phyloP scores from a whole-genome alignment of 1,140 invertebrate species.

The Steinernema feltiae region DNA sequence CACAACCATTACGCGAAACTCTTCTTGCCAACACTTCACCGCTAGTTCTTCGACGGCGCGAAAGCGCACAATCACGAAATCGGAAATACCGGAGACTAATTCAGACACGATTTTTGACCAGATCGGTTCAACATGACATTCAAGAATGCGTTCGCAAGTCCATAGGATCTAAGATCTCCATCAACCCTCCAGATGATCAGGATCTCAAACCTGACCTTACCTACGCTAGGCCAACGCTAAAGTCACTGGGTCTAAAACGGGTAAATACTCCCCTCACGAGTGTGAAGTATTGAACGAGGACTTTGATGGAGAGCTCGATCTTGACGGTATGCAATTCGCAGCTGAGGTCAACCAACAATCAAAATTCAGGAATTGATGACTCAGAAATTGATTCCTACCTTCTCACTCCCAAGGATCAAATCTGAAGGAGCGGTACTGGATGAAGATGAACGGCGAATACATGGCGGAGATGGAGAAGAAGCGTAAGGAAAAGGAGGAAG shows the following conservation, averaged over 20 bases:
- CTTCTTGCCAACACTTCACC: no score
- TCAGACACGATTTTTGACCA: not conserved
- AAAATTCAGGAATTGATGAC: conserved; percentile 48
- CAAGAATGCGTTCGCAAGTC: not conserved
- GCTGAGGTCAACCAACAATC: not conserved
- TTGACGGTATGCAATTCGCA: conserved; percentile 36
- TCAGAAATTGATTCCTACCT: conserved; percentile 55
- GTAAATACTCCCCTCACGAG: no score
- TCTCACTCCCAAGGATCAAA: conserved; percentile 41
- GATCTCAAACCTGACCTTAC: conserved; percentile 37
- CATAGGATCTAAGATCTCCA: conserved; percentile 7
- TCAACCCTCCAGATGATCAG: conserved; percentile 15
- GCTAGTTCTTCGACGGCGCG: conserved; percentile 24
- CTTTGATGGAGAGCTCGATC: conserved; percentile 42
- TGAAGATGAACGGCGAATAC: conserved; percentile 47
- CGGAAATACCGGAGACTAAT: conserved; percentile 17
- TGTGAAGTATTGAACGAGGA: conserved; percentile 20
- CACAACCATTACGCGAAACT: conserved; percentile 46
- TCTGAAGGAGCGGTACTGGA: conserved; percentile 50
- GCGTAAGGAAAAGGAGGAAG: conserved; percentile 41
- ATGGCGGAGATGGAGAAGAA: conserved; percentile 46
- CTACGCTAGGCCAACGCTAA: conserved; percentile 28
- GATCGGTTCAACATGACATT: not conserved
- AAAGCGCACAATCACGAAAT: not conserved
- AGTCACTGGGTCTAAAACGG: no score